These are phyloP conservation scores for Porites lobata DNA, from an alignment of 92 coral and sea anemone species.

Conservation along the genomic window DNA sequence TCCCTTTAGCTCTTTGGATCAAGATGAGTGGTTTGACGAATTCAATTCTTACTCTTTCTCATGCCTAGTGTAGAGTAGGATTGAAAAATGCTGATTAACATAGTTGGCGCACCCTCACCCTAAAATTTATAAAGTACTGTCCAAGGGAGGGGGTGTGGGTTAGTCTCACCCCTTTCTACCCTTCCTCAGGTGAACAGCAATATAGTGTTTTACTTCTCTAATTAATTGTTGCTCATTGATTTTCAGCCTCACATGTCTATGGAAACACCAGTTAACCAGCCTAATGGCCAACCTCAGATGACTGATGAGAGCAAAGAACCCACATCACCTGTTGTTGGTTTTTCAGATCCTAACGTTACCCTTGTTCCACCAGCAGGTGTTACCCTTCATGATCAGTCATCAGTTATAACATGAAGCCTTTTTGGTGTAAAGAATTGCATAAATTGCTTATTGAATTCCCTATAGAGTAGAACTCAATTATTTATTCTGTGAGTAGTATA, in stretches of 20 bases:
- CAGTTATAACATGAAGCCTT: slow-evolving; percentile 21
- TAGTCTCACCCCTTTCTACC: no score
- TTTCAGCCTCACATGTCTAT: slow-evolving; percentile 24
- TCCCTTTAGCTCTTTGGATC: no score
- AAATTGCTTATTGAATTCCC: background rate
- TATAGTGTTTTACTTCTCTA: background rate
- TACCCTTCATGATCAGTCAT: background rate
- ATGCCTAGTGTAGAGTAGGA: no score
- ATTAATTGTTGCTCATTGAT: background rate
- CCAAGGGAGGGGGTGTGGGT: no score
- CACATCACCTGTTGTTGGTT: slow-evolving; percentile 18
- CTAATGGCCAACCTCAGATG: slow-evolving; percentile 23
- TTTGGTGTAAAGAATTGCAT: background rate
- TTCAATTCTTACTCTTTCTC: no score
- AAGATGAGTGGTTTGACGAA: no score
- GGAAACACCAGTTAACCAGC: slow-evolving; percentile 32
- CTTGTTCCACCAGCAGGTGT: background rate
- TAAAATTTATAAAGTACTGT: no score
- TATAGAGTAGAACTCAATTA: background rate
- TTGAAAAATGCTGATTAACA: no score
- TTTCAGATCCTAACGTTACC: slow-evolving; percentile 25
- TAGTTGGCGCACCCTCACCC: no score
- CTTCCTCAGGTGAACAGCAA: no score
- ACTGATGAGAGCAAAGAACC: slow-evolving; percentile 3
- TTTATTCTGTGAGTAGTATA: no score